Evolutionary conservation across 2,888 invertebrate species (phyloP).

Genomic region (Lomographa bimaculata): DNA sequence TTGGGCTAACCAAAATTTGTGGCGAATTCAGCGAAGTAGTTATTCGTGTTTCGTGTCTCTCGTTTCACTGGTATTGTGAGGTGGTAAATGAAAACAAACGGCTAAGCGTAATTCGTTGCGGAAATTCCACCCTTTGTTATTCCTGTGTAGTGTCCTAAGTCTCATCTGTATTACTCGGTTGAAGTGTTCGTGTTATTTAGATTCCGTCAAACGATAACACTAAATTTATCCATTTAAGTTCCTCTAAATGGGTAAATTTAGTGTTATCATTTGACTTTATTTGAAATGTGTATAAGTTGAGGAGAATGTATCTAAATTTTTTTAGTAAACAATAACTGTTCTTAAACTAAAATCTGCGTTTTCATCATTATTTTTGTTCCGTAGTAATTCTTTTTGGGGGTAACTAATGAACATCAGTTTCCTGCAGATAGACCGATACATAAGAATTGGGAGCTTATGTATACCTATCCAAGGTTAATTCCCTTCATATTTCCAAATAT

Average conservation of each 20-base stretch:
- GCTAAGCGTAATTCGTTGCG: constrained; percentile 32
- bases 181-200: constrained; percentile 25
- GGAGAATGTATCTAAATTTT: not conserved
- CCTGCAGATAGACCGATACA: too few species aligned
- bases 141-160: constrained; percentile 30
- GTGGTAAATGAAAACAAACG: constrained; percentile 46
- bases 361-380: too few species aligned
- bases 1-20: constrained; percentile 43
- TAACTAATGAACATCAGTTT: too few species aligned
- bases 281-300: constrained; percentile 5
- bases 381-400: too few species aligned
- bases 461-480: too few species aligned
- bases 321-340: too few species aligned
- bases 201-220: too few species aligned
- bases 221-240: too few species aligned
- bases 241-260: constrained; percentile 8
- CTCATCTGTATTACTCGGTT: constrained; percentile 38
- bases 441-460: too few species aligned
- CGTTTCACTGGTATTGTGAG: constrained; percentile 22
- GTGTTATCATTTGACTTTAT: too few species aligned
- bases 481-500: too few species aligned
- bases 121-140: constrained; percentile 35
- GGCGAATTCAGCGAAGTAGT: constrained; percentile 39
- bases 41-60: constrained; percentile 33
- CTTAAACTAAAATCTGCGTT: too few species aligned